phyloP scores from a whole-genome alignment of 1,140 invertebrate genomes.

The Myzus persicae region DNA sequence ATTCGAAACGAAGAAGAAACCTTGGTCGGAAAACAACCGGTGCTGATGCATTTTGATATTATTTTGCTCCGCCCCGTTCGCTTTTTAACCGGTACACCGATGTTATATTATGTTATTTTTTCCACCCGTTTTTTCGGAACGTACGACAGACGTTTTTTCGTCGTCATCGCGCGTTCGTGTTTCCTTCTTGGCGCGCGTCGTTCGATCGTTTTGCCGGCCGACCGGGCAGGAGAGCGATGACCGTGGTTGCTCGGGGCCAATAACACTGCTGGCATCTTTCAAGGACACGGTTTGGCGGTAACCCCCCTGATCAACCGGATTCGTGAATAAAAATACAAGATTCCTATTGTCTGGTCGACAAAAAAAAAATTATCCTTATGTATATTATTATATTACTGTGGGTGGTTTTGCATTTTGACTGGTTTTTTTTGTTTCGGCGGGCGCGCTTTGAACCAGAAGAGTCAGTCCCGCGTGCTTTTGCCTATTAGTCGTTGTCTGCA shows the following conservation, averaged over 20 bases:
- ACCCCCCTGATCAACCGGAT: slow-evolving; percentile 44
- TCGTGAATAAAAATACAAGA: slow-evolving; percentile 44
- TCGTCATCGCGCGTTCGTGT: background rate
- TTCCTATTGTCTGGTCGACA: slow-evolving; percentile 27
- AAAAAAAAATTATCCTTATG: background rate
- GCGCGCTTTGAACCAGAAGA: background rate
- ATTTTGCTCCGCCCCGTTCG: background rate
- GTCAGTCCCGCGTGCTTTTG: background rate
- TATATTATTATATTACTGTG: background rate
- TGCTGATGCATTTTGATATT: slow-evolving; percentile 26
- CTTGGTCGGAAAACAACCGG: slow-evolving; percentile 38
- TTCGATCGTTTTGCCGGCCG: slow-evolving; percentile 20
- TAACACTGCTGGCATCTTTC: slow-evolving; percentile 53
- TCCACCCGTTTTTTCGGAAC: background rate
- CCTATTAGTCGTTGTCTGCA: background rate
- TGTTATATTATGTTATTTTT: slow-evolving; percentile 4
- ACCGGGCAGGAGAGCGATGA: slow-evolving; percentile 46
- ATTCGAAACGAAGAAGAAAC: slow-evolving; percentile 20
- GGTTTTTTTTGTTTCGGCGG: slow-evolving; percentile 15
- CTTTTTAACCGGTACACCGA: slow-evolving; percentile 20
- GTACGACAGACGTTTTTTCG: background rate
- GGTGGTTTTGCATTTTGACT: background rate
- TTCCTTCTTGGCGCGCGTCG: background rate
- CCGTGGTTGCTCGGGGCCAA: slow-evolving; percentile 47
- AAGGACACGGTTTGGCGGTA: slow-evolving; percentile 57